Conservation (phyloP, 2,888 invertebrate genomes). For the Brachypalpus laphriformis region DNA sequence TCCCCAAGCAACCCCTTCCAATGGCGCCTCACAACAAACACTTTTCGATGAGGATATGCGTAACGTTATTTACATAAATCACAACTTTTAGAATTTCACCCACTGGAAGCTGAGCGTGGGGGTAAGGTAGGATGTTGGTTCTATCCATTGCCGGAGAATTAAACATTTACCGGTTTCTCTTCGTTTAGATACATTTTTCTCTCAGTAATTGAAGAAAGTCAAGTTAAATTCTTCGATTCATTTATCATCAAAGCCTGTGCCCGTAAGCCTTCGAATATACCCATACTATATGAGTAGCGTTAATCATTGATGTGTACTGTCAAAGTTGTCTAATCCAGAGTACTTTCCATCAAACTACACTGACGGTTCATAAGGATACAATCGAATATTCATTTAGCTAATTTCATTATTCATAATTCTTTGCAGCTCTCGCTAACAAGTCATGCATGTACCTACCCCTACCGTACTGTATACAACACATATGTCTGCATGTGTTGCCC, state of each 20-base stretch:
- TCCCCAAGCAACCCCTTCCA: slow-evolving; percentile 1
- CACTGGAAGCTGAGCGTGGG: no score
- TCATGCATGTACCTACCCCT: slow-evolving; percentile 5
- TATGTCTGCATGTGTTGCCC: slow-evolving; percentile 13
- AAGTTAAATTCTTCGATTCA: neutral
- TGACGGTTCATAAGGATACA: slow-evolving; percentile 24
- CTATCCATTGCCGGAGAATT: neutral
- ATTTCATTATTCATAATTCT: slow-evolving; percentile 59
- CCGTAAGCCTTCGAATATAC: neutral
- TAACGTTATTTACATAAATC: slow-evolving; percentile 12
- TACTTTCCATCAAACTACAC: neutral
- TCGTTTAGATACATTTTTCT: neutral
- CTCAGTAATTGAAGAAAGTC: neutral
- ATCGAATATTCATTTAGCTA: slow-evolving; percentile 57
- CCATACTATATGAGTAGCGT: neutral
- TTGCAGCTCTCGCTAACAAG: neutral
- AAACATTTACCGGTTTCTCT: neutral
- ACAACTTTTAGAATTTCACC: neutral
- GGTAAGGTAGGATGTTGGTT: neutral
- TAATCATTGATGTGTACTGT: slow-evolving; percentile 24
- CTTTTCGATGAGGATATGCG: neutral
- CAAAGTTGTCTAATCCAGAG: neutral
- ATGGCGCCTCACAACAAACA: neutral
- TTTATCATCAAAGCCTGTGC: slow-evolving; percentile 2
- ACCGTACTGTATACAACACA: no score